Evolutionary conservation across 2,888 invertebrate species (phyloP).

Genomic region (Patella caerulea): DNA sequence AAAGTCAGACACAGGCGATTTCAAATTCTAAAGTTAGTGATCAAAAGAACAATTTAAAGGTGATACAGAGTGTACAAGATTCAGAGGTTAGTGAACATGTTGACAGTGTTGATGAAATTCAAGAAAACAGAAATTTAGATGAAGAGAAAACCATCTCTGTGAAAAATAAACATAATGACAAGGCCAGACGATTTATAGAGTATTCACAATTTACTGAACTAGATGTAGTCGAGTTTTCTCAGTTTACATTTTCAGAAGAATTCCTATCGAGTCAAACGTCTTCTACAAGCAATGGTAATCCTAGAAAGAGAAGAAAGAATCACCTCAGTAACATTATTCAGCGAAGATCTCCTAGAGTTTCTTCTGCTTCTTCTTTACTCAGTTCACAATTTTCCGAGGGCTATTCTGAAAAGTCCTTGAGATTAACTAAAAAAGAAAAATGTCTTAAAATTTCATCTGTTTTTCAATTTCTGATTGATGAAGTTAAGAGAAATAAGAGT

Average conservation of each 20-base stretch:
- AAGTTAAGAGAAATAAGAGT: slow-evolving; percentile 44
- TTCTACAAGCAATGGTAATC: neutral
- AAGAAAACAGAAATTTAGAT: neutral
- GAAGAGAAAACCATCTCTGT: neutral
- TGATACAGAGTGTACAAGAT: neutral
- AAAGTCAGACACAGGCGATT: neutral
- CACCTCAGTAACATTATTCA: slow-evolving; percentile 28
- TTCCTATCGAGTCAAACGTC: slow-evolving; percentile 30
- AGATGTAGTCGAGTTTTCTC: slow-evolving; percentile 39
- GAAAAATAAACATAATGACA: neutral
- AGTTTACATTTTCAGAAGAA: slow-evolving; percentile 37
- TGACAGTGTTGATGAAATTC: neutral
- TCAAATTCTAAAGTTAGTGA: neutral
- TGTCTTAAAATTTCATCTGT: slow-evolving; percentile 50
- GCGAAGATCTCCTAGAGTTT: slow-evolving; percentile 37
- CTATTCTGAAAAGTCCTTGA: neutral
- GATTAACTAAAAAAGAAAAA: slow-evolving; percentile 30
- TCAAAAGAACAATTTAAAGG: neutral
- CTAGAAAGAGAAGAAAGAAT: slow-evolving; percentile 14
- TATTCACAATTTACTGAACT: slow-evolving; percentile 39
- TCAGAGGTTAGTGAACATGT: neutral
- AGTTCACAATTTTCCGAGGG: neutral
- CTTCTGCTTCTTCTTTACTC: neutral
- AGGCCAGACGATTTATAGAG: neutral
- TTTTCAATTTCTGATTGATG: slow-evolving; percentile 59